phyloP scores from a whole-genome alignment of 2,888 invertebrate species.

The Standfussiana lucernea region DNA sequence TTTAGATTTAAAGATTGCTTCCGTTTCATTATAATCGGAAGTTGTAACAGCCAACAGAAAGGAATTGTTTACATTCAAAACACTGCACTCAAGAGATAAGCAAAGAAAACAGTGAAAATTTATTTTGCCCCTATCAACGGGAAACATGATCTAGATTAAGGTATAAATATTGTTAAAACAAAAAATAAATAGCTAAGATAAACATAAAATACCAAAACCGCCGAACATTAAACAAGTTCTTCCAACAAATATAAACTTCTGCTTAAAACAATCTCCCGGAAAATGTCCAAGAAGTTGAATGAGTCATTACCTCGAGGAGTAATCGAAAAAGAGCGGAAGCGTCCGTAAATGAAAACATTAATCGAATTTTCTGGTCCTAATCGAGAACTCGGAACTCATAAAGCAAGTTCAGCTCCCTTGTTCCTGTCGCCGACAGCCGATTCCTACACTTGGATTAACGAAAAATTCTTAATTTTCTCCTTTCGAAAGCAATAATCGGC shows the following conservation, averaged over 20 bases:
- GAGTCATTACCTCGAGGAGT: conserved; percentile 70
- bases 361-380: conserved; percentile 82
- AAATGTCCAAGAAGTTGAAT: conserved; percentile 67
- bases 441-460: conserved; percentile 70
- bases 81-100: conserved; percentile 35
- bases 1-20: conserved; percentile 37
- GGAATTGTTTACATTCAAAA: conserved; percentile 35
- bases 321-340: conserved; percentile 68
- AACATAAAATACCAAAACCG: conserved; percentile 36
- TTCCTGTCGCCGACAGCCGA: conserved; percentile 81
- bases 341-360: conserved; percentile 76
- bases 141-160: conserved; percentile 17
- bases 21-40: conserved; percentile 31
- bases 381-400: conserved; percentile 82
- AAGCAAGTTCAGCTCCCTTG: conserved; percentile 73
- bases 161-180: conserved; percentile 12
- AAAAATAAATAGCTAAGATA: conserved; percentile 8
- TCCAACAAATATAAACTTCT: conserved; percentile 56
- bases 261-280: conserved; percentile 49
- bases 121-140: conserved; percentile 12
- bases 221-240: conserved; percentile 50
- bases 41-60: conserved; percentile 21
- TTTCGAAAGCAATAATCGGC: conserved; percentile 79
- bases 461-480: conserved; percentile 81
- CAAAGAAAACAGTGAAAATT: conserved; percentile 43